Conservation (phyloP, 1,140 invertebrate species). For the Watersipora subatra region DNA sequence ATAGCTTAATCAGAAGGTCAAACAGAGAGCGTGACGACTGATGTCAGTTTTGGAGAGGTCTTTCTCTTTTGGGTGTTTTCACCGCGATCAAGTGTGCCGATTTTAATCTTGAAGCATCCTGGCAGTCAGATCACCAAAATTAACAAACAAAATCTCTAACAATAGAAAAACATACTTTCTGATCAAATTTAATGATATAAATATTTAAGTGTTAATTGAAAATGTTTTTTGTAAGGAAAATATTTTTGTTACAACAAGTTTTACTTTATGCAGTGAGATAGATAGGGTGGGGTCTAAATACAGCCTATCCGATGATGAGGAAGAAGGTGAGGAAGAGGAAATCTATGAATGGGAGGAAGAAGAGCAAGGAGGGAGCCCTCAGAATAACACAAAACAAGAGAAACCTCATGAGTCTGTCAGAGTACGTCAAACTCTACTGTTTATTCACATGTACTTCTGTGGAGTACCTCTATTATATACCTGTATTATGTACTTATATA, state of each 20-base stretch:
- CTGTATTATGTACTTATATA: not conserved
- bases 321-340: not conserved
- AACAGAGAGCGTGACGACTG: too few relatives aligned
- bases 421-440: too few relatives aligned
- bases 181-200: not conserved
- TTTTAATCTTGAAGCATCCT: too few relatives aligned
- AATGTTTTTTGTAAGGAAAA: not conserved
- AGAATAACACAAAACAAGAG: not conserved
- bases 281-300: not conserved
- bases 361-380: not conserved
- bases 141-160: too few relatives aligned
- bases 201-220: not conserved
- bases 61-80: too few relatives aligned
- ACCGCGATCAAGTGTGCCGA: too few relatives aligned
- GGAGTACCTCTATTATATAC: not conserved
- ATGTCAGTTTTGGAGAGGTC: too few relatives aligned
- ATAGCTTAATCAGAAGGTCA: too few relatives aligned
- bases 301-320: not conserved
- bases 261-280: not conserved
- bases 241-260: not conserved
- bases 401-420: not conserved
- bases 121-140: too few relatives aligned
- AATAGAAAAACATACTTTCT: too few relatives aligned
- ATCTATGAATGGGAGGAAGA: not conserved
- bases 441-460: not conserved